Evolutionary conservation across 1,140 invertebrate genomes (phyloP).

Genomic region (Trachelipus rathkii): DNA sequence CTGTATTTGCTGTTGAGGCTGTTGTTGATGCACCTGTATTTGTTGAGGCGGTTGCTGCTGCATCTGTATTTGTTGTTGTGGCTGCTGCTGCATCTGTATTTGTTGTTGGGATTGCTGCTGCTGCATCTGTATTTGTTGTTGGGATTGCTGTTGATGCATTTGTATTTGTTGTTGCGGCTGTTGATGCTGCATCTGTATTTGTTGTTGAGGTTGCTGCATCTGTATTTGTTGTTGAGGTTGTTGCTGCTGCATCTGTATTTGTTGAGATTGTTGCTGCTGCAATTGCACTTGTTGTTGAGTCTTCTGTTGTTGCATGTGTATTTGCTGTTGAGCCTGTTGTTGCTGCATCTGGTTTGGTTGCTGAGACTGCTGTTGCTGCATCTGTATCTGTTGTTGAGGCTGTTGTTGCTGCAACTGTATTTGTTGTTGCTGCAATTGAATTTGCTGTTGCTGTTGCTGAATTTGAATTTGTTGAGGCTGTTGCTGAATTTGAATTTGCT

Average conservation of each 20-base stretch:
- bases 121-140: slow-evolving; percentile 27
- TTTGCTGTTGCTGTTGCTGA: slow-evolving; percentile 19
- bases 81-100: slow-evolving; percentile 29
- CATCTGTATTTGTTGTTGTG: slow-evolving; percentile 37
- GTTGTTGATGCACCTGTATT: slow-evolving; percentile 32
- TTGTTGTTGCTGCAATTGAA: slow-evolving; percentile 32
- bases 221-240: slow-evolving; percentile 25
- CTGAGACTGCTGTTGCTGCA: slow-evolving; percentile 53
- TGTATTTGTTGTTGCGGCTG: slow-evolving; percentile 31
- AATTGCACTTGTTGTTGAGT: slow-evolving; percentile 36
- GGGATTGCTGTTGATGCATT: slow-evolving; percentile 31
- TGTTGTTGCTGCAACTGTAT: slow-evolving; percentile 28
- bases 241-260: slow-evolving; percentile 12
- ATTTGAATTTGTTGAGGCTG: slow-evolving; percentile 30
- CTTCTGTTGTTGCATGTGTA: slow-evolving; percentile 38
- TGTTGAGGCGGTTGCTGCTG: slow-evolving; percentile 49
- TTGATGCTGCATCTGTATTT: slow-evolving; percentile 27
- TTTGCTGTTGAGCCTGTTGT: slow-evolving; percentile 30
- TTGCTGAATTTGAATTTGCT: slow-evolving; percentile 28
- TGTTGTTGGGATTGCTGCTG: slow-evolving; percentile 44
- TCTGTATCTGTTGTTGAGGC: slow-evolving; percentile 11
- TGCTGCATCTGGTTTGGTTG: slow-evolving; percentile 27
- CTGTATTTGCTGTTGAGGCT: slow-evolving; percentile 49
- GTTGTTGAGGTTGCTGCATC: slow-evolving; percentile 34
- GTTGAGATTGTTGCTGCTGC: slow-evolving; percentile 40